Evolutionary conservation across 2,113 vertebrate species (phyloP).

Genomic region (Myrmecophaga tridactyla): DNA sequence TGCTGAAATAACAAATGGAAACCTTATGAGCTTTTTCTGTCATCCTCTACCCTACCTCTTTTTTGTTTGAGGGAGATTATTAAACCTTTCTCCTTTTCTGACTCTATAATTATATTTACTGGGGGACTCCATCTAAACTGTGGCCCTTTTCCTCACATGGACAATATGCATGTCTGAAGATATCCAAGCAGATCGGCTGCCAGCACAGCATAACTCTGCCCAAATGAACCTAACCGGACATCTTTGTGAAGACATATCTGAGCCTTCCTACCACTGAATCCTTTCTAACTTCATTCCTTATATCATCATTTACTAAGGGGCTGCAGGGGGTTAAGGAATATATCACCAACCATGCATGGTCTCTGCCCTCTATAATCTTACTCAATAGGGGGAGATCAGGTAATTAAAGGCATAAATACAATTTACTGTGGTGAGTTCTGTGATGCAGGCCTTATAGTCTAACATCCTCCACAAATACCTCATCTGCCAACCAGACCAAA

Average conservation of each 20-base stretch:
- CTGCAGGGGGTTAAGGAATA: accelerated
- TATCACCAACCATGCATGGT: accelerated
- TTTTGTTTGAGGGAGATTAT: neutral
- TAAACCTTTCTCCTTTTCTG: neutral
- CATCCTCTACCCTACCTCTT: too few relatives aligned
- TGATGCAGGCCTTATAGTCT: neutral
- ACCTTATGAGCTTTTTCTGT: neutral
- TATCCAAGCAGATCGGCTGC: neutral
- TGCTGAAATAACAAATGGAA: neutral
- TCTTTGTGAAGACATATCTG: accelerated
- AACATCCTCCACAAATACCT: neutral
- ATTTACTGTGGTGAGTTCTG: neutral
- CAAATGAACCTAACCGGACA: accelerated
- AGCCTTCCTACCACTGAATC: too few relatives aligned
- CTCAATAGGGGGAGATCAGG: accelerated
- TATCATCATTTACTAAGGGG: neutral
- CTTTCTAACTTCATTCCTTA: neutral
- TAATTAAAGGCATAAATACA: too few relatives aligned
- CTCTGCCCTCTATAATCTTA: accelerated
- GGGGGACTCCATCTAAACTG: neutral
- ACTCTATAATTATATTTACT: neutral
- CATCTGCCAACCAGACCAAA: neutral
- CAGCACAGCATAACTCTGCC: accelerated
- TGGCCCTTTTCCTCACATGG: accelerated
- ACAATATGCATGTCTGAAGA: neutral